These are phyloP conservation scores for Seira sanloemensis DNA, from an alignment of 2,888 invertebrate genomes.

Conservation along the genomic window DNA sequence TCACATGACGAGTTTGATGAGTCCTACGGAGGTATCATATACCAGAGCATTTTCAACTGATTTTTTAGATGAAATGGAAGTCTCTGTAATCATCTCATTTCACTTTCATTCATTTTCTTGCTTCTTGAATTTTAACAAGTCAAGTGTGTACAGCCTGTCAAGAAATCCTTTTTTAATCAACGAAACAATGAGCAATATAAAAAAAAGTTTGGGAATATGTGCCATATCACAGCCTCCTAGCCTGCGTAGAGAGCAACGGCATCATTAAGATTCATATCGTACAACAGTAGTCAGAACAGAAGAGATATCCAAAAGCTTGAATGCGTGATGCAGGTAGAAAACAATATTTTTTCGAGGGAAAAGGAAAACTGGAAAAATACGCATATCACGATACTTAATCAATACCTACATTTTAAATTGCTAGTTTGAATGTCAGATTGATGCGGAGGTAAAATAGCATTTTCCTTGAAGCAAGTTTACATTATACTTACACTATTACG, in stretches of 20 bases:
- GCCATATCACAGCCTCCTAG: slow-evolving; percentile 8
- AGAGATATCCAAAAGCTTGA: not conserved
- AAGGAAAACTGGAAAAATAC: slow-evolving; percentile 51
- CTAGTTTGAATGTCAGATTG: not conserved
- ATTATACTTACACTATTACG: not conserved
- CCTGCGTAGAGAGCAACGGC: not conserved
- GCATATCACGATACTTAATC: not conserved
- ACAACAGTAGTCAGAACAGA: not conserved
- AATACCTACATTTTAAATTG: not conserved
- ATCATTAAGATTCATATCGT: slow-evolving; percentile 39
- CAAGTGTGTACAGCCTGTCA: slow-evolving; percentile 18
- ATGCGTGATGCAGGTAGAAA: not conserved
- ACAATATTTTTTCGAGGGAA: not conserved
- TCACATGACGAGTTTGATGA: too few species aligned
- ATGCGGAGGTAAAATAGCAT: not conserved
- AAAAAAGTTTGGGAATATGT: not conserved
- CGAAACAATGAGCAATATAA: slow-evolving; percentile 25
- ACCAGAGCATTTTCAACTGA: not conserved
- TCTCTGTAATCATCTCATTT: slow-evolving; percentile 46
- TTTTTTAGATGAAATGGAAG: slow-evolving; percentile 14
- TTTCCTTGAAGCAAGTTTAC: not conserved
- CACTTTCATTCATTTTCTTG: slow-evolving; percentile 47
- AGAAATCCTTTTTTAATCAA: slow-evolving; percentile 40
- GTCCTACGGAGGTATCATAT: not conserved
- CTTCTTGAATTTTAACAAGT: slow-evolving; percentile 45